Conservation (phyloP, 2,797 vertebrate genomes). For the Anableps anableps region DNA sequence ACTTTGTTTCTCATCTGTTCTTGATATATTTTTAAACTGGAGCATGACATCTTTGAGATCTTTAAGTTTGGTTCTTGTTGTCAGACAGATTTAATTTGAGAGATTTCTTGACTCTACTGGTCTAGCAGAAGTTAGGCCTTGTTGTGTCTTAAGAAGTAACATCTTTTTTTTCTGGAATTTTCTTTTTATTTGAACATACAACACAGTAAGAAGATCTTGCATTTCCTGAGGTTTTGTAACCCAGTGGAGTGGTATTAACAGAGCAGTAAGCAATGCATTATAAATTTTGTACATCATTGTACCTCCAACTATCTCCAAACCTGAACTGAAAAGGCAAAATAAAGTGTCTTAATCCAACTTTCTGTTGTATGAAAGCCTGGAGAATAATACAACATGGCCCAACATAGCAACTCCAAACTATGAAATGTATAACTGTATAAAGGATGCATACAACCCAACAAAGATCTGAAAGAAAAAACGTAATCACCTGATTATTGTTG, state of each 20-base stretch:
- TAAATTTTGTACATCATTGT: neutral
- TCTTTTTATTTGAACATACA: neutral
- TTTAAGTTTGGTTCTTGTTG: neutral
- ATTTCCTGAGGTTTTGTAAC: neutral
- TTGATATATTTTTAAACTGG: neutral
- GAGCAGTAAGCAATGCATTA: neutral
- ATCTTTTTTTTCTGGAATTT: neutral
- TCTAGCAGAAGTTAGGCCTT: neutral
- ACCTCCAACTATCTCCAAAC: neutral
- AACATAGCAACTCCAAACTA: neutral
- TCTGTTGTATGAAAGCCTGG: neutral
- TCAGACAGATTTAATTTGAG: neutral
- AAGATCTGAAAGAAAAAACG: neutral
- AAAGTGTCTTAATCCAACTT: neutral
- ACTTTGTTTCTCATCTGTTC: neutral
- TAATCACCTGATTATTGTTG: slow-evolving; percentile 90
- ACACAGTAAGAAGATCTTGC: neutral
- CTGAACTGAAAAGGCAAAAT: neutral
- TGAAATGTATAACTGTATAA: neutral
- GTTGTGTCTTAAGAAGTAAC: neutral
- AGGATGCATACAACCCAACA: neutral
- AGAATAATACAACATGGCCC: neutral
- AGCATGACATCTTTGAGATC: neutral
- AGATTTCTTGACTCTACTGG: neutral
- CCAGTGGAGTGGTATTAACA: neutral